phyloP scores from a whole-genome alignment of 2,113 vertebrate species.

The human region GRCh38 chr11:119929001-119929500 shows the following conservation, averaged over 20 bases:
- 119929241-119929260: neutral
- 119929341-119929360: neutral
- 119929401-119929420: neutral
- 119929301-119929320: neutral
- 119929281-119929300: neutral
- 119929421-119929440: neutral
- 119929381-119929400: neutral
- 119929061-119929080: fast-evolving
- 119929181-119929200: neutral
- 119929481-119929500: neutral
- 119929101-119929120: neutral
- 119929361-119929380: neutral
- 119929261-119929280: neutral
- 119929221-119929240: neutral
- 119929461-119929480: neutral
- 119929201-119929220: neutral
- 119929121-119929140: neutral
- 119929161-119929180: neutral
- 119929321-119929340: too few species aligned
- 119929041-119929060: neutral
- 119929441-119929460: neutral
- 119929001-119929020: neutral
- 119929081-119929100: neutral
- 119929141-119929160: neutral
- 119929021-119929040: neutral